Evolutionary conservation across 2,113 vertebrate species (phyloP).

Genomic region (Drymodes brunneopygia): DNA sequence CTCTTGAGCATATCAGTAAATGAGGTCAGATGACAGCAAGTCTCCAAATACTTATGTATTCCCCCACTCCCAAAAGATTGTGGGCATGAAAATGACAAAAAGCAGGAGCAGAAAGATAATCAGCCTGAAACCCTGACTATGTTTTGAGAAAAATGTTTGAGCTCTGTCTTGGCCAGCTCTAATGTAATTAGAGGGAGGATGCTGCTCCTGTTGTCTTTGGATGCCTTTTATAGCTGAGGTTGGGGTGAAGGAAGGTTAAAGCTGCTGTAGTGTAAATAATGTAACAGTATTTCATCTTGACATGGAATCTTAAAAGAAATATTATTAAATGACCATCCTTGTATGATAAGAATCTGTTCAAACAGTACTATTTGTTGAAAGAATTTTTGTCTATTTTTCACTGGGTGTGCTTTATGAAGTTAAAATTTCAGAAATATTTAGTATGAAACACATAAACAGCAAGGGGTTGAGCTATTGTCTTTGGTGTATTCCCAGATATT

Average conservation of each 20-base stretch:
- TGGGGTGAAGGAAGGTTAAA: constrained; percentile 25
- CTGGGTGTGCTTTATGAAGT: background rate
- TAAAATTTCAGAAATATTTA: background rate
- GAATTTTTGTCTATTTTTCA: constrained; percentile 23
- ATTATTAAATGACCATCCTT: constrained; percentile 12
- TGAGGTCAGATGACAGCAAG: background rate
- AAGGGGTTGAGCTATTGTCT: background rate
- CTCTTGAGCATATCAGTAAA: background rate
- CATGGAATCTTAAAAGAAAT: constrained; percentile 10
- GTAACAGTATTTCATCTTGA: background rate
- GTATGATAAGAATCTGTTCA: constrained; percentile 13
- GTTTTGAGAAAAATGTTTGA: background rate
- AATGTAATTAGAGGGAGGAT: constrained; percentile 8
- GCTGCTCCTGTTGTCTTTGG: constrained; percentile 46
- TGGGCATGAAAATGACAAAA: background rate
- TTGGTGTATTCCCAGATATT: background rate
- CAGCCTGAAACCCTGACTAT: background rate
- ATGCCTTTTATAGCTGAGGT: background rate
- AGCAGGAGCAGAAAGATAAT: background rate
- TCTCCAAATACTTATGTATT: background rate
- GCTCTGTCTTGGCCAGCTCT: background rate
- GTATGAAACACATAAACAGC: background rate
- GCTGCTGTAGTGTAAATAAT: constrained; percentile 8
- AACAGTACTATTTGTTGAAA: constrained; percentile 25
- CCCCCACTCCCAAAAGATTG: background rate